A percentile compares a stretch with the other conserved stretches of the same genome.
Conservation (phyloP, 2,888 invertebrate genomes). For the Orthosia cruda region DNA sequence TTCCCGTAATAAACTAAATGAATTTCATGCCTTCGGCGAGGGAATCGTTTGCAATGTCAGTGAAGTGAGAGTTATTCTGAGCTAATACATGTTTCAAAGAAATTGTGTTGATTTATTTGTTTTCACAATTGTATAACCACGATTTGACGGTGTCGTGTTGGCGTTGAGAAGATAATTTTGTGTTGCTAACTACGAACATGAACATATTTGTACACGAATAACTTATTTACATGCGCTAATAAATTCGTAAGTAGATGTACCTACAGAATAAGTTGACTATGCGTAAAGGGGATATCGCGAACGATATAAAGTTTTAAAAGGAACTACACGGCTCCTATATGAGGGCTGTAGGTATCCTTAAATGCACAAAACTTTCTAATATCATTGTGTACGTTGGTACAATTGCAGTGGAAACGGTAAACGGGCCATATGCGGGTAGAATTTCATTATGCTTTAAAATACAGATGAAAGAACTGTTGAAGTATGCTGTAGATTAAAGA, state of each 20-base stretch:
- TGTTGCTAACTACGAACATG: conserved; percentile 54
- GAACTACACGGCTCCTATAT: not conserved
- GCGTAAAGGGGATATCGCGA: not conserved
- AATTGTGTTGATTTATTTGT: conserved; percentile 63
- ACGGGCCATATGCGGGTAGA: not conserved
- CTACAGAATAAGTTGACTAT: not conserved
- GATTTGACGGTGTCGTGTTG: conserved; percentile 56
- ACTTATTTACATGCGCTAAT: conserved; percentile 24
- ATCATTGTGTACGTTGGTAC: not conserved
- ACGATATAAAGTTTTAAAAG: not conserved
- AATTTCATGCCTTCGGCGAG: conserved; percentile 76
- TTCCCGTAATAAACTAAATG: conserved; percentile 78
- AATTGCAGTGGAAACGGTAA: conserved; percentile 12
- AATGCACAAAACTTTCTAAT: not conserved
- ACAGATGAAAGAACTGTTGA: not conserved
- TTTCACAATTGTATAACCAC: conserved; percentile 68
- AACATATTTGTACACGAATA: conserved; percentile 56
- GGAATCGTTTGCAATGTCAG: conserved; percentile 63
- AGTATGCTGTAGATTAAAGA: not conserved
- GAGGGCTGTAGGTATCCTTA: not conserved
- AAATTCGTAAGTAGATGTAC: not conserved
- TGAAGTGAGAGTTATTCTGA: conserved; percentile 61
- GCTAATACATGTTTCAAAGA: conserved; percentile 51
- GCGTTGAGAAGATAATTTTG: conserved; percentile 51
- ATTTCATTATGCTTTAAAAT: not conserved